These are phyloP conservation scores for Drosophila macrospina DNA, from an alignment of 2,888 invertebrate species.

Conservation along the genomic window DNA sequence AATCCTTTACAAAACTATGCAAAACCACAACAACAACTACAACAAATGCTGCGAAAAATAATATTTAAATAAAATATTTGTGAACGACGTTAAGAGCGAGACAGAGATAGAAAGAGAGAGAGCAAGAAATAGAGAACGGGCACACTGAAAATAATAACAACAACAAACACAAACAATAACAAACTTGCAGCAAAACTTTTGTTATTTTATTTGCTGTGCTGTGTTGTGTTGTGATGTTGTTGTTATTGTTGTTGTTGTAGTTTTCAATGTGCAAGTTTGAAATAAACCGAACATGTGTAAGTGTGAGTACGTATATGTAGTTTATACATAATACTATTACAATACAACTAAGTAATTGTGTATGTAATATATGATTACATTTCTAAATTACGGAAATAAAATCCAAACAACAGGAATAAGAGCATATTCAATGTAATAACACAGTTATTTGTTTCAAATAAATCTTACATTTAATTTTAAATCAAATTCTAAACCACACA, in stretches of 20 bases:
- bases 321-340: constrained; percentile 63
- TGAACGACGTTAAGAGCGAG: constrained; percentile 3
- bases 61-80: constrained; percentile 18
- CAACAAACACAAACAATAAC: constrained; percentile 4
- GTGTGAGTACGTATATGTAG: constrained; percentile 44
- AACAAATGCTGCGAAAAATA: constrained; percentile 19
- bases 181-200: constrained; percentile 28
- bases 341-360: constrained; percentile 75
- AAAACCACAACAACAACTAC: constrained; percentile 11
- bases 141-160: constrained; percentile 10
- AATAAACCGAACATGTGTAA: constrained; percentile 41
- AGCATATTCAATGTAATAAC: constrained; percentile 83
- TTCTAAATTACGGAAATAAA: constrained; percentile 68
- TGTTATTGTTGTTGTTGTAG: constrained; percentile 6
- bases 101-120: no score
- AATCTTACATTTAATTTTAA: constrained; percentile 84
- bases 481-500: constrained; percentile 17
- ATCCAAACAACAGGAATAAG: constrained; percentile 66
- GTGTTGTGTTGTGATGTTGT: neutral
- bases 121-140: constrained; percentile 19
- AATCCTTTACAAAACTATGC: constrained; percentile 51
- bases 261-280: constrained; percentile 37
- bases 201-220: constrained; percentile 40
- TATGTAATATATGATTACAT: constrained; percentile 80
- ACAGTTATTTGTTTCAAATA: constrained; percentile 85